These are phyloP conservation scores for Synergus umbraculus DNA, from an alignment of 2,888 invertebrate species.

Conservation along the genomic window DNA sequence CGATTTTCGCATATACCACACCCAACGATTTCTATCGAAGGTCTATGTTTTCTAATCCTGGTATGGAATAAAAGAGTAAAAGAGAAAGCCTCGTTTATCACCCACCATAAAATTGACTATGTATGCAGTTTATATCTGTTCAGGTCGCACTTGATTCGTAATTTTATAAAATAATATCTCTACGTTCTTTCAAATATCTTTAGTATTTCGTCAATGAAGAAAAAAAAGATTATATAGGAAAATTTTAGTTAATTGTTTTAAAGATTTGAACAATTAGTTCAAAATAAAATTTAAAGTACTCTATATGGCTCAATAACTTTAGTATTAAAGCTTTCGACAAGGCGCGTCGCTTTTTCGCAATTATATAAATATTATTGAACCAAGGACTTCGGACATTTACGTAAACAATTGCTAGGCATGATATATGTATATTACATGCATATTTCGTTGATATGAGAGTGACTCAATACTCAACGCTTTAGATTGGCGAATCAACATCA, in stretches of 20 bases:
- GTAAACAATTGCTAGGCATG: slow-evolving; percentile 8
- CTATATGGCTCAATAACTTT: neutral
- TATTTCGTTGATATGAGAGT: neutral
- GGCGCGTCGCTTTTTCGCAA: neutral
- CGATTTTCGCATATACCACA: slow-evolving; percentile 30
- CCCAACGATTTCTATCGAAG: slow-evolving; percentile 26
- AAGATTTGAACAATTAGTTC: too few species aligned
- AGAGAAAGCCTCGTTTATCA: slow-evolving; percentile 24
- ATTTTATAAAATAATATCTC: neutral
- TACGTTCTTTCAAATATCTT: neutral
- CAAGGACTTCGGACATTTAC: neutral
- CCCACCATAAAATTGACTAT: slow-evolving; percentile 1
- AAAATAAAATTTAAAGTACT: neutral
- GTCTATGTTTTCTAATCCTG: slow-evolving; percentile 9
- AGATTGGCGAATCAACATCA: slow-evolving; percentile 20
- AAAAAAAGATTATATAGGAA: neutral
- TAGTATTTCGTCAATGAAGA: neutral
- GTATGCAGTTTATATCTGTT: neutral
- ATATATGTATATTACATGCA: neutral
- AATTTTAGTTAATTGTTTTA: too few species aligned
- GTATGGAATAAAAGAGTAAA: slow-evolving; percentile 2
- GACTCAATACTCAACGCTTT: neutral
- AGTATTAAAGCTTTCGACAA: neutral
- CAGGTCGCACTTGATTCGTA: neutral
- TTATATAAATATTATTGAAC: neutral